Base-by-base conservation (phyloP, 2,113 vertebrate species). In the Prionailurus bengalensis region DNA sequence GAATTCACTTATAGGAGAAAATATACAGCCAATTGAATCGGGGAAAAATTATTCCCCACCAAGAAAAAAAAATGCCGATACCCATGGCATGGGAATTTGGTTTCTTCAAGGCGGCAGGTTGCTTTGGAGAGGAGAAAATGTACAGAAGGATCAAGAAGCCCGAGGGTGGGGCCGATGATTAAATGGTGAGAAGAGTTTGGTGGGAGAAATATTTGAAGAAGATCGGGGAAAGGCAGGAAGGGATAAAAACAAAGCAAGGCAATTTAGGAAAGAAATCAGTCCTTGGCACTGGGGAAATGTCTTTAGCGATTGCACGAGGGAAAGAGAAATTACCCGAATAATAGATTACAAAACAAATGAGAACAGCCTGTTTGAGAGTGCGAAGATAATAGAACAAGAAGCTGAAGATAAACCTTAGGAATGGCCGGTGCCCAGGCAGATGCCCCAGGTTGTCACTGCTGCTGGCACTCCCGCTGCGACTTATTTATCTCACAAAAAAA, bases 1-100 rank as follows among this genome's bases (percentile, higher is more conserved):
- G 66, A 92, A 95, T 95, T 96, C 84, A 84, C 63, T 89, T 80
- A 73, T 14, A 84, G 80, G 14, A 92, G 33, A 86, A 97, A 78
- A 94, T 65, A 87, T 16, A 90, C 7, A 31, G 51, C 31, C 92
- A 95, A 87, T 19, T 71, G 31, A 79, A 51, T n/a, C 42, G 74
- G 39, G 65, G 55, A 73, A 89, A 95, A 91, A 74, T n/a, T 36
- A 51, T 79, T 95, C 21, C 29, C 25, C 17, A 82, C 11, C 4
- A 58, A 55, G 61, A 42, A 96, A 29, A 70, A 33, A 71, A 61
- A 53, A 68, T 1, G 65, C 31, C 51, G 45, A 36, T 66, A 87
- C 21, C 23, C 23, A 16, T 90, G 79, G 58, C 10, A 13, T 92
- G 51, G 71, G 31, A 94, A 71, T 87, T 6, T 13, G n/a, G 53